Evolutionary conservation across 2,888 invertebrate genomes (phyloP), one percentile per base, ranked within the genome.

Genomic region (Nemapogon koenigi): DNA sequence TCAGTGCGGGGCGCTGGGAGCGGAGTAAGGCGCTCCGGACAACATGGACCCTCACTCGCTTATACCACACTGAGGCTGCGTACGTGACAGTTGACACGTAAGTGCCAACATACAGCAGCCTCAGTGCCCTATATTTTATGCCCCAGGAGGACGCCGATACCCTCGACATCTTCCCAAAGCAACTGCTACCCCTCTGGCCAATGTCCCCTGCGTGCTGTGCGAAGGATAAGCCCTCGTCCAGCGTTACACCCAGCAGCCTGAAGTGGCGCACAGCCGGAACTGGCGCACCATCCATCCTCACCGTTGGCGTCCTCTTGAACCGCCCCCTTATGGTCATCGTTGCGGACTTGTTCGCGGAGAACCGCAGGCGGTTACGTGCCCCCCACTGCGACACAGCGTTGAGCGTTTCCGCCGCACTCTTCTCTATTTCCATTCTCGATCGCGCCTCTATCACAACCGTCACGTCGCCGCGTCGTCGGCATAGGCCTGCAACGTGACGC

Each of bases 91-190:
- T 43, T 0, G 47, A 49, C 19, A 6, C 44, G 0, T 40, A 52
- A 15, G 0, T 47, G 8, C 11, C 42, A 26, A 4, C 16, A 16
- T 6, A 0, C 35, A 27, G 15, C 47, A 53, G 2, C 45, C 15
- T 0, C 51, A 15, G 0, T 54, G 53, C 48, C 51, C 52, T 2
- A 46, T 40, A 3, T 51, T 45, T 0, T 52, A 44, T n/a, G n/a
- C n/a, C n/a, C n/a, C n/a, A n/a, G n/a, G n/a, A n/a, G n/a, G n/a
- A n/a, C n/a, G n/a, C n/a, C 3, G 50, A 53, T 2, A 49, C 43
- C 0, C 50, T 39, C 16, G 51, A 43, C 40, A 54, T 39, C 32
- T 48, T 48, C 11, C 48, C 48, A 38, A 49, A 49, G 37, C 40
- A 43, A 1, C 19, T 41, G 2, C 43, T 39, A 1, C 47, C 49